Conservation (phyloP, 2,888 invertebrate species). For the Drosophila subquinaria region DNA sequence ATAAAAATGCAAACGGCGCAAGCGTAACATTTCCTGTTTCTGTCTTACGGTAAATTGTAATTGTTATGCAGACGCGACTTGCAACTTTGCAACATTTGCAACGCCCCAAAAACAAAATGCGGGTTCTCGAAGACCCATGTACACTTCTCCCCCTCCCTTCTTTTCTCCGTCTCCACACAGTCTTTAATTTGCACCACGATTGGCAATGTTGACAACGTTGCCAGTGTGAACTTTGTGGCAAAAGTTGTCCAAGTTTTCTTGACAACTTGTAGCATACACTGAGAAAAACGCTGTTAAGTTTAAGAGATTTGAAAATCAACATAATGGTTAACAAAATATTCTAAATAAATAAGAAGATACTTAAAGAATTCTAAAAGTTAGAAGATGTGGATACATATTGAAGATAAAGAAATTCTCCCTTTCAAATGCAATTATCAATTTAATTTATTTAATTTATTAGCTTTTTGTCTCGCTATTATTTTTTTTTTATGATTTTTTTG, state of each 20-base stretch:
- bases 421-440: too few species aligned
- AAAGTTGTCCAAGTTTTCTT: constrained; percentile 44
- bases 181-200: constrained; percentile 54
- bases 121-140: constrained; percentile 33
- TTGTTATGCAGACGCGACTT: constrained; percentile 73
- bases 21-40: constrained; percentile 73
- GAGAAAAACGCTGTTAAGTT: constrained; percentile 19
- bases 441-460: too few species aligned
- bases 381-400: too few species aligned
- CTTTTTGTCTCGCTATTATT: too few species aligned
- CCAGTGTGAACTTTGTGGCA: constrained; percentile 35
- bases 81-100: constrained; percentile 41
- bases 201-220: constrained; percentile 67
- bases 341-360: too few species aligned
- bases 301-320: too few species aligned
- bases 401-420: too few species aligned
- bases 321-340: too few species aligned
- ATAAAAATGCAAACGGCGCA: constrained; percentile 61
- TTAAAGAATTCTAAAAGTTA: too few species aligned
- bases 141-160: background rate
- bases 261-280: constrained; percentile 33
- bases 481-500: too few species aligned
- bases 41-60: constrained; percentile 71
- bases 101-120: constrained; percentile 59
- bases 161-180: too few species aligned